Percentiles rank a stretch among this genome's conserved stretches.
Evolutionary conservation across 2,113 vertebrate genomes (phyloP).

Genomic region (Onychorhynchus coronatus): DNA sequence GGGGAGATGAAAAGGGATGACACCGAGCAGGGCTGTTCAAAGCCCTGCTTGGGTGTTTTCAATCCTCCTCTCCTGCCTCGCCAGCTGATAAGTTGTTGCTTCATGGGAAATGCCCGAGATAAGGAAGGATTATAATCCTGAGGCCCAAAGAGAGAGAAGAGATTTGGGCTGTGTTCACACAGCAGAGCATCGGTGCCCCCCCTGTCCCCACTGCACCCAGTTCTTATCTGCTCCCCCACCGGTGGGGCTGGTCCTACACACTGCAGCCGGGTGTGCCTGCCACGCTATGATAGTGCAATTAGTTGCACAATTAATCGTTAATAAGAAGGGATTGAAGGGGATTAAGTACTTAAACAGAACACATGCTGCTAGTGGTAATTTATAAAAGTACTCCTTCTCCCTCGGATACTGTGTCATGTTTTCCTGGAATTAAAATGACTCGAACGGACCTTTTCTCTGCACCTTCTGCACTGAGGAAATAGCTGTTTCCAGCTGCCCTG

Average conservation of each 20-base stretch:
- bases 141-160: not conserved
- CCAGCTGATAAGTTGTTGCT: not conserved
- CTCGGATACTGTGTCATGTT: not conserved
- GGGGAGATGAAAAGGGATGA: not conserved
- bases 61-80: not conserved
- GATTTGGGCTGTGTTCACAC: not conserved
- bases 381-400: not conserved
- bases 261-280: not conserved
- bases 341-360: conserved; percentile 12
- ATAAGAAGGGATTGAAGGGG: conserved; percentile 36
- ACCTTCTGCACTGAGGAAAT: not conserved
- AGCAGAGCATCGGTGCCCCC: not conserved
- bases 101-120: not conserved
- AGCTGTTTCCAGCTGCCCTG: not conserved
- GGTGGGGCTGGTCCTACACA: not conserved
- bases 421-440: not conserved
- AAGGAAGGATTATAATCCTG: not conserved
- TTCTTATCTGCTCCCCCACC: not conserved
- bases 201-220: not conserved
- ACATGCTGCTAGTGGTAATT: not conserved
- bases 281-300: not conserved
- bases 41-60: not conserved
- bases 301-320: conserved; percentile 56
- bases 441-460: accelerated
- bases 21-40: not conserved